A percentile compares a stretch with the other conserved stretches of the same genome.
Evolutionary conservation across 2,888 invertebrate species (phyloP).

Genomic region (Platypus cylindrus): DNA sequence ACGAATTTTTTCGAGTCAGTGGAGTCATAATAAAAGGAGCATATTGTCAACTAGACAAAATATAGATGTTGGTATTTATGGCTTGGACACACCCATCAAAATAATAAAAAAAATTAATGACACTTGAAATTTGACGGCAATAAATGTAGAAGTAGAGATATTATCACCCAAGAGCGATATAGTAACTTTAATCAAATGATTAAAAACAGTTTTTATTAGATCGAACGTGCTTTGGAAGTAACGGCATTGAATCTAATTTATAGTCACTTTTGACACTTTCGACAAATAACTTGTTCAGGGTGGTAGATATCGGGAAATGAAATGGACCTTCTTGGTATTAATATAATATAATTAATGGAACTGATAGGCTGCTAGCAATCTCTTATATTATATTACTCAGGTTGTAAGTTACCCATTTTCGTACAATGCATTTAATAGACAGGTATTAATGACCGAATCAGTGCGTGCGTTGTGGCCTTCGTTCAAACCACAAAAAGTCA

Average conservation of each 20-base stretch:
- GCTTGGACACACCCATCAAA: too few species aligned
- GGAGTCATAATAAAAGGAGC: too few species aligned
- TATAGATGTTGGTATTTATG: too few species aligned
- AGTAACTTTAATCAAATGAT: too few species aligned
- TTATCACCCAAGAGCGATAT: too few species aligned
- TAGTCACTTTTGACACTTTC: conserved; percentile 13
- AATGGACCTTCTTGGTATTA: conserved; percentile 14
- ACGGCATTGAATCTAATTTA: conserved; percentile 10
- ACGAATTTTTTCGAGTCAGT: too few species aligned
- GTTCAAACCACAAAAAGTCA: conserved; percentile 9
- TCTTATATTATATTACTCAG: conserved; percentile 6
- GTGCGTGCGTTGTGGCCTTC: conserved; percentile 7
- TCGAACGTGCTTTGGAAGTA: conserved; percentile 11
- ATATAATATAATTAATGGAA: conserved; percentile 15
- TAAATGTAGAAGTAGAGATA: too few species aligned
- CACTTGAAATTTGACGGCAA: too few species aligned
- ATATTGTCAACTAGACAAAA: too few species aligned
- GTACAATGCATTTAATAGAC: conserved; percentile 11
- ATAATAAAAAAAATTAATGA: too few species aligned
- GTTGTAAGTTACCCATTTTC: conserved; percentile 11
- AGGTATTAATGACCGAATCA: conserved; percentile 10
- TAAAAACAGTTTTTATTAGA: conserved; percentile 10
- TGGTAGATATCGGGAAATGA: conserved; percentile 11
- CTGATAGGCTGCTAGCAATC: conserved; percentile 8
- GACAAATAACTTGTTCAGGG: conserved; percentile 13